phyloP scores from a whole-genome alignment of 2,888 invertebrate genomes.

The Abscondita cerata region DNA sequence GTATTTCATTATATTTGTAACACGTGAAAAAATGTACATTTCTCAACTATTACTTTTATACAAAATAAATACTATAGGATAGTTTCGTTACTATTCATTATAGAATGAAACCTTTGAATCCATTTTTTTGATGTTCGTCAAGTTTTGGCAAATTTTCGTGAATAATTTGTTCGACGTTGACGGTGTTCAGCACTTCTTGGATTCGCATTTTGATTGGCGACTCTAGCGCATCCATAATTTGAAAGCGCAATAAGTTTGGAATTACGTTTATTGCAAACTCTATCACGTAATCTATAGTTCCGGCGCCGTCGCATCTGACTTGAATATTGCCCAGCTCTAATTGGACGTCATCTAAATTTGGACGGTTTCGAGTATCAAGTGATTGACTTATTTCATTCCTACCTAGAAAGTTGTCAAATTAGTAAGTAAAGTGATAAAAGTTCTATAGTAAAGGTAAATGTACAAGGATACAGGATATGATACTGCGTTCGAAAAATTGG shows the following conservation, averaged over 20 bases:
- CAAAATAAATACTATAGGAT: conserved; percentile 45
- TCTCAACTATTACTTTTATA: conserved; percentile 57
- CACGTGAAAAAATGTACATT: conserved; percentile 58
- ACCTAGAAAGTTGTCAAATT: too few species aligned
- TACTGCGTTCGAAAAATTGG: too few species aligned
- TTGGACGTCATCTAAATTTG: conserved; percentile 75
- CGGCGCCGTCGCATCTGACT: conserved; percentile 82
- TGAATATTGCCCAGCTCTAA: conserved; percentile 86
- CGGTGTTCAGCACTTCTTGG: conserved; percentile 74
- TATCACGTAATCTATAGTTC: conserved; percentile 83
- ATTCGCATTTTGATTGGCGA: conserved; percentile 76
- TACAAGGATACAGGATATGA: too few species aligned
- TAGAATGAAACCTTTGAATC: conserved; percentile 49
- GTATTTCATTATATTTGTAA: conserved; percentile 59
- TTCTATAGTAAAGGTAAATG: too few species aligned
- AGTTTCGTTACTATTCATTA: conserved; percentile 17
- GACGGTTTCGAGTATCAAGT: conserved; percentile 76
- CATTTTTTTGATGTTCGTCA: conserved; percentile 64
- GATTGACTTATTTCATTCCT: conserved; percentile 73
- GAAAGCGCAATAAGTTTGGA: conserved; percentile 85
- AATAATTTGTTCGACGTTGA: conserved; percentile 78
- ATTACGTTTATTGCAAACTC: conserved; percentile 83
- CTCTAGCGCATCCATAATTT: conserved; percentile 86
- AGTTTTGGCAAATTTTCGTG: conserved; percentile 73
- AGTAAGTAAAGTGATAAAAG: too few species aligned